A percentile compares a stretch with the other conserved stretches of the same genome.
These are phyloP conservation scores for Erebia epiphron DNA, from an alignment of 2,888 invertebrate genomes.

Conservation along the genomic window DNA sequence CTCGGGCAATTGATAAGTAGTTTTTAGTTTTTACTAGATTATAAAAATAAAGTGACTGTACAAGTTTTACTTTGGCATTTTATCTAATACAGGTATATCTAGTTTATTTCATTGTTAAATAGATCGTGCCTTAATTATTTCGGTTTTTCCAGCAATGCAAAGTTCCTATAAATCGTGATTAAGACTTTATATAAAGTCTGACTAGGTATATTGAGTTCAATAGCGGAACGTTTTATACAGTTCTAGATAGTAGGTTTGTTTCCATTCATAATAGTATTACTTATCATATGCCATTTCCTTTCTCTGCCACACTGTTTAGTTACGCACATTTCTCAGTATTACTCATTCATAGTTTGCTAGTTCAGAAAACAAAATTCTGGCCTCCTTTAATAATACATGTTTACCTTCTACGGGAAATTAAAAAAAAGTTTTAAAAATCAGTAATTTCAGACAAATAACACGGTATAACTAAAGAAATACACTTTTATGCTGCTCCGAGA, in stretches of 20 bases:
- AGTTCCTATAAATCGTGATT: constrained; percentile 21
- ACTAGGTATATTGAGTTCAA: neutral
- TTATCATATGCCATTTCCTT: neutral
- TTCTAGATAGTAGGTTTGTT: constrained; percentile 22
- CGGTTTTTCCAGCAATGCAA: constrained; percentile 31
- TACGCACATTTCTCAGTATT: constrained; percentile 15
- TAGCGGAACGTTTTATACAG: constrained; percentile 1
- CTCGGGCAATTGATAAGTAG: neutral
- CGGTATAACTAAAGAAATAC: too few relatives aligned
- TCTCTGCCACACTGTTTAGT: constrained; percentile 4
- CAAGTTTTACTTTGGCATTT: neutral
- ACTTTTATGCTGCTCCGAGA: too few relatives aligned
- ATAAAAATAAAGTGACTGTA: neutral
- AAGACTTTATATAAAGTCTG: constrained; percentile 1
- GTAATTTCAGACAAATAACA: too few relatives aligned
- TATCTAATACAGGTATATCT: neutral
- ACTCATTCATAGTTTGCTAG: neutral
- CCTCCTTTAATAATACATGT: too few relatives aligned
- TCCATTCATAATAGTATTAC: constrained; percentile 21
- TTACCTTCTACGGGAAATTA: too few relatives aligned
- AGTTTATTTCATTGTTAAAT: constrained; percentile 2
- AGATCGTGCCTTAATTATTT: constrained; percentile 14
- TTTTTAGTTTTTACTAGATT: neutral
- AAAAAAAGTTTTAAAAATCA: too few relatives aligned
- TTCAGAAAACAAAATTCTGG: too few relatives aligned